phyloP scores from a whole-genome alignment of 2,113 vertebrate species.

The Pangasianodon gigas region DNA sequence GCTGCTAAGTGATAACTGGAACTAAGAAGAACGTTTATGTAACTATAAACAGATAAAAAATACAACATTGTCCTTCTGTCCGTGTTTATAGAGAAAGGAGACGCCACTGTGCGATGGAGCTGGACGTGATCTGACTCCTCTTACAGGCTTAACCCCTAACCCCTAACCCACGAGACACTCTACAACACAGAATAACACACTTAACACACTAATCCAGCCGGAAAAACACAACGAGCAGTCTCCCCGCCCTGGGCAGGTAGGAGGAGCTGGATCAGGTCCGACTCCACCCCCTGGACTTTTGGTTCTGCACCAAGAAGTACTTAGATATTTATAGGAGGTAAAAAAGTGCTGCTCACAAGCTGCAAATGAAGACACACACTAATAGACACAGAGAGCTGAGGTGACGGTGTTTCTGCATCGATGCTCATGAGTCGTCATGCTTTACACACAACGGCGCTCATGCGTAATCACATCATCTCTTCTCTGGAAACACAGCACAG shows the following conservation, averaged over 20 bases:
- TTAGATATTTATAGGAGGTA: background rate
- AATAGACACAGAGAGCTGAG: background rate
- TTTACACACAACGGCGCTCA: background rate
- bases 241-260: background rate
- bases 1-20: background rate
- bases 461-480: background rate
- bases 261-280: background rate
- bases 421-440: background rate
- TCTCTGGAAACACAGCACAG: background rate
- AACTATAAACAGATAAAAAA: background rate
- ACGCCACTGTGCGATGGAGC: background rate
- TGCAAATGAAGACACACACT: background rate
- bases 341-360: background rate
- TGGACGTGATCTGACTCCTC: background rate
- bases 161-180: background rate
- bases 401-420: background rate
- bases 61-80: background rate
- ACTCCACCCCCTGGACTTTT: background rate
- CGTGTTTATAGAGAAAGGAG: no score
- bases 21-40: background rate
- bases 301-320: background rate
- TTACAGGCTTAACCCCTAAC: background rate
- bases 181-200: background rate
- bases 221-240: background rate
- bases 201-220: background rate